Conservation (phyloP, 2,888 invertebrate genomes). For the Mesorhabditis belari region DNA sequence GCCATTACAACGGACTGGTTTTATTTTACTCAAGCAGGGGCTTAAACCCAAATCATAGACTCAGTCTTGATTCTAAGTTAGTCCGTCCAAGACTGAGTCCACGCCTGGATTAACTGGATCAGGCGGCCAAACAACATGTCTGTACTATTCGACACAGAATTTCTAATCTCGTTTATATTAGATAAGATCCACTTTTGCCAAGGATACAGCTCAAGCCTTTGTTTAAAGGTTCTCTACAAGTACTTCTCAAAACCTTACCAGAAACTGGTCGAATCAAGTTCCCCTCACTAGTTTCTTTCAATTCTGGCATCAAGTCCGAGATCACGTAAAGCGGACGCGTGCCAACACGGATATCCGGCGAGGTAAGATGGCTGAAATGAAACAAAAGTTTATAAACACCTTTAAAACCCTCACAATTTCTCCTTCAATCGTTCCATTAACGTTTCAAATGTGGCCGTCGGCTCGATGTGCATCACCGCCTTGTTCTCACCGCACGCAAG, state of each 20-base stretch:
- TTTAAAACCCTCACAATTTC: slow-evolving; percentile 60
- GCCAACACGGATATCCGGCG: slow-evolving; percentile 70
- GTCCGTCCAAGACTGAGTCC: not conserved
- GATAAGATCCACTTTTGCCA: no score
- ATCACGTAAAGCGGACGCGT: slow-evolving; percentile 87
- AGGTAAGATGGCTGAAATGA: slow-evolving; percentile 72
- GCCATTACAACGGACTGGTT: no score
- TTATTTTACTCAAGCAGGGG: no score
- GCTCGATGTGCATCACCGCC: slow-evolving; percentile 52
- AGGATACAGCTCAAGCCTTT: no score
- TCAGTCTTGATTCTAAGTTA: no score
- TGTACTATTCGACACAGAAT: no score
- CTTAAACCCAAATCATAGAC: no score
- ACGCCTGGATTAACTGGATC: no score
- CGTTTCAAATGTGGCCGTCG: slow-evolving; percentile 67
- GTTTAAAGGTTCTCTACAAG: no score
- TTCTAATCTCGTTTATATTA: no score
- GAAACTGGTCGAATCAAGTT: slow-evolving; percentile 64
- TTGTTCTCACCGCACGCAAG: slow-evolving; percentile 67
- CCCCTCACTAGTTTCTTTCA: slow-evolving; percentile 77
- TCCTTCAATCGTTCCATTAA: slow-evolving; percentile 75
- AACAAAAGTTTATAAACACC: not conserved
- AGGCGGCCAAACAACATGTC: no score
- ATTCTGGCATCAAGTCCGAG: slow-evolving; percentile 69
- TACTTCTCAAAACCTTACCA: not conserved